Evolutionary conservation across 2,888 invertebrate genomes (phyloP).

Genomic region (Leptinotarsa haldemani): DNA sequence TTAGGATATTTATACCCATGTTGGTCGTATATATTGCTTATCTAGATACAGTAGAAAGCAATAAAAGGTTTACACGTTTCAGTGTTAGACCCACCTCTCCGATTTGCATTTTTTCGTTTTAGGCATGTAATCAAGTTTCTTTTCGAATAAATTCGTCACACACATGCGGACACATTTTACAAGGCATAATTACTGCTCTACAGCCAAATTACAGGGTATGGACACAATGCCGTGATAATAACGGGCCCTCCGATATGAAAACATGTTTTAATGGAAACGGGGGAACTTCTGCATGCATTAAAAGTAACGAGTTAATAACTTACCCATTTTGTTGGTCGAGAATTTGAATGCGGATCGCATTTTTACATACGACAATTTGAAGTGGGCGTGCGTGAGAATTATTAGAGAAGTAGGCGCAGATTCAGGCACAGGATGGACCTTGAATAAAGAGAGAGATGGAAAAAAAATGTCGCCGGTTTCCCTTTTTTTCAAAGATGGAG

Average conservation of each 20-base stretch:
- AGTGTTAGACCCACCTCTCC: constrained; percentile 1
- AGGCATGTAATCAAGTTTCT: constrained; percentile 30
- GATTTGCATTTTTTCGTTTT: constrained; percentile 31
- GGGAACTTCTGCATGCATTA: constrained; percentile 16
- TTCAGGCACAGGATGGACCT: neutral
- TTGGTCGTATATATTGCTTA: neutral
- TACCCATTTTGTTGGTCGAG: constrained; percentile 8
- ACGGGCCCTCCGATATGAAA: constrained; percentile 13
- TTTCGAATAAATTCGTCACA: constrained; percentile 41
- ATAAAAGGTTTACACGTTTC: constrained; percentile 13
- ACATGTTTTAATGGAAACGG: constrained; percentile 23
- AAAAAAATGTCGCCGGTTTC: no score
- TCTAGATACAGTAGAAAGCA: constrained; percentile 10
- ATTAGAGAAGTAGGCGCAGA: neutral
- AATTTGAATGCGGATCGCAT: constrained; percentile 7
- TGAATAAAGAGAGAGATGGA: no score
- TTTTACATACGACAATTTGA: constrained; percentile 1
- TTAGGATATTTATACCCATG: neutral
- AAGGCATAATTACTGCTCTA: constrained; percentile 36
- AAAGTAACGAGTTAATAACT: constrained; percentile 24
- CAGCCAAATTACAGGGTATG: constrained; percentile 34
- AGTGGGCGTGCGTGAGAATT: constrained; percentile 28
- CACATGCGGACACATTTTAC: constrained; percentile 31
- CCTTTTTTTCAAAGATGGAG: no score
- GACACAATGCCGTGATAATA: constrained; percentile 30